Evolutionary conservation across 2,888 invertebrate genomes (phyloP), one percentile per base, ranked within the genome.

Genomic region (Protophormia terraenovae): DNA sequence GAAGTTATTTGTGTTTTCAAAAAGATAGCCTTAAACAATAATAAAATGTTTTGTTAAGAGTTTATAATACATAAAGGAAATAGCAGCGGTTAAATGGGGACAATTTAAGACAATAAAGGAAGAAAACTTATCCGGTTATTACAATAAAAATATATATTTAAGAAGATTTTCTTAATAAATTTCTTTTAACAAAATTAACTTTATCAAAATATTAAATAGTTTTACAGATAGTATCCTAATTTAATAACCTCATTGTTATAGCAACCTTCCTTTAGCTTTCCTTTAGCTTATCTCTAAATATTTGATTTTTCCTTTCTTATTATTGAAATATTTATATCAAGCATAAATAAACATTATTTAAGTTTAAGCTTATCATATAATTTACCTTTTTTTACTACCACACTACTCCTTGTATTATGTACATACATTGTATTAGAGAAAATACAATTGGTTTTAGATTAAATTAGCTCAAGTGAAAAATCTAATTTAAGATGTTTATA

Each of bases 381-480:
- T 66, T 47, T 72, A 41, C 29, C 50, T 45, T 82, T 60, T 55
- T 10, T 6, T 19, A 38, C 10, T 3, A 2, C 10, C 2, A 50
- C 8, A 8, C 10, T 22, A 50, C 22, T 19, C 50, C 4, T 22
- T 1, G 6, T 10, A 2, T 22, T 10, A 32, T 10, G 22, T 35
- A 19, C 53, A 29, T 24, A 12, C 0, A 77, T 53, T 62, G 53
- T 45, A 53, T 62, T 71, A 71, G n/a, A 82, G 38, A 82, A 76
- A 82, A 82, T 55, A 76, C 67, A 82, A 82, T 82, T 71, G 62
- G 53, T 64, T 76, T 76, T 45, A 55, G 76, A 76, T 76, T 50
- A 82, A 82, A 76, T 82, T 82, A 76, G 62, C 62, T 76, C 62
- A 76, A 76, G 76, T 82, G 82, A 69, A 82, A 82, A 62, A 82